phyloP scores from a whole-genome alignment of 1,140 invertebrate genomes.

The Orius insidiosus region DNA sequence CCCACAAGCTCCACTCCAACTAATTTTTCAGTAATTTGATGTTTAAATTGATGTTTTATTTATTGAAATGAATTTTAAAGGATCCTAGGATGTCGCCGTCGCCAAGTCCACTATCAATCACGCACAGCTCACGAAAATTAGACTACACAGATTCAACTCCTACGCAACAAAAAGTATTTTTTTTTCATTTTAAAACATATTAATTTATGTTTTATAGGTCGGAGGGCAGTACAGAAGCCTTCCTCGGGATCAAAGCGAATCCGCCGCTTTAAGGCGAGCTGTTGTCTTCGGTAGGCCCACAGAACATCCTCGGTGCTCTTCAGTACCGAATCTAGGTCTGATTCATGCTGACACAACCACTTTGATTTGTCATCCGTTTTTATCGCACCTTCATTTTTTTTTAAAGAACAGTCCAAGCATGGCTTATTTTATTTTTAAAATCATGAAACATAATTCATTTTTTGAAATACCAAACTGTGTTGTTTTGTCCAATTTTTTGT shows the following conservation, averaged over 20 bases:
- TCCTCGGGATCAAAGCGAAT: slow-evolving; percentile 36
- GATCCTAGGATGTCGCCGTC: slow-evolving; percentile 24
- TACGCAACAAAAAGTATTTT: slow-evolving; percentile 17
- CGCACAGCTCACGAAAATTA: slow-evolving; percentile 13
- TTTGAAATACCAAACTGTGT: not conserved
- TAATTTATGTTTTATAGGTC: slow-evolving; percentile 35
- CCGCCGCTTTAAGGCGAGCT: slow-evolving; percentile 29
- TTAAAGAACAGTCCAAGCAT: too few species aligned
- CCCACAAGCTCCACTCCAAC: slow-evolving; percentile 23
- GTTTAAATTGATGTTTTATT: not conserved
- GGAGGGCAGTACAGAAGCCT: slow-evolving; percentile 54
- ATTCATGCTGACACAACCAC: slow-evolving; percentile 4
- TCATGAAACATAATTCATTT: not conserved
- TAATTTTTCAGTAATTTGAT: not conserved
- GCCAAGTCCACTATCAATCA: slow-evolving; percentile 26
- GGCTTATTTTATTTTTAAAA: not conserved
- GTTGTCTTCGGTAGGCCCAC: slow-evolving; percentile 49
- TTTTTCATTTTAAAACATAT: not conserved
- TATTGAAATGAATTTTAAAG: too few species aligned
- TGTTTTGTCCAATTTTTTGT: not conserved
- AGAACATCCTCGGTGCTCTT: slow-evolving; percentile 45
- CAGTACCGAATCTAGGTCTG: slow-evolving; percentile 78
- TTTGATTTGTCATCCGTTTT: not conserved
- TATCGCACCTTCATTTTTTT: not conserved
- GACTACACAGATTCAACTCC: slow-evolving; percentile 10